These are phyloP conservation scores for Apeltes quadracus DNA, from an alignment of 2,113 vertebrate genomes.

Conservation along the genomic window DNA sequence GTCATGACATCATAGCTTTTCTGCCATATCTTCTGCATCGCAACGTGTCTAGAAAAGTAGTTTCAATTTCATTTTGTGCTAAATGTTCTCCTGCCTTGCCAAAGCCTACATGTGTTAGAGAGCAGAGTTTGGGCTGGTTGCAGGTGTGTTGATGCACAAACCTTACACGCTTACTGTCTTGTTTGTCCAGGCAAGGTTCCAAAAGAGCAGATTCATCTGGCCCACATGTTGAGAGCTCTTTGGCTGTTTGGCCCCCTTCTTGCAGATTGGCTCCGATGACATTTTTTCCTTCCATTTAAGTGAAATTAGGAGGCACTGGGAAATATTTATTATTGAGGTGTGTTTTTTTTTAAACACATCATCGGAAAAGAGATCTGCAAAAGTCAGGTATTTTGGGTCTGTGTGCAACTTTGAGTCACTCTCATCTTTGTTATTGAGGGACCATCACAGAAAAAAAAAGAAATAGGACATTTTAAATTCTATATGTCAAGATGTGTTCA, in stretches of 20 bases:
- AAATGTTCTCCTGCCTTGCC: conserved; percentile 26
- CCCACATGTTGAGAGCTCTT: conserved; percentile 67
- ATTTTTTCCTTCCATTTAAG: conserved; percentile 22
- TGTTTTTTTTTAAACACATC: conserved; percentile 19
- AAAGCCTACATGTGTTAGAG: conserved; percentile 50
- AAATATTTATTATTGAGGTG: conserved; percentile 4
- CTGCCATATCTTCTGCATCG: not conserved
- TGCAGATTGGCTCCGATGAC: conserved; percentile 30
- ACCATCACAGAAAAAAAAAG: conserved; percentile 21
- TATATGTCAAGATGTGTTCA: not conserved
- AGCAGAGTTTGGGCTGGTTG: conserved; percentile 52
- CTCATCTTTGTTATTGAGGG: conserved; percentile 42
- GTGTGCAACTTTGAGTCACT: conserved; percentile 34
- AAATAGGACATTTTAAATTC: too few species aligned
- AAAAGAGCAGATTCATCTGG: conserved; percentile 67
- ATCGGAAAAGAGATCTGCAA: conserved; percentile 20
- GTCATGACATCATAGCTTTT: not conserved
- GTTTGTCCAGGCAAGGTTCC: conserved; percentile 74
- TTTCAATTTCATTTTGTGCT: conserved; percentile 20
- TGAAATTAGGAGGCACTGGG: not conserved
- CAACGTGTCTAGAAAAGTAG: conserved; percentile 5
- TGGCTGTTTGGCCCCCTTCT: conserved; percentile 56
- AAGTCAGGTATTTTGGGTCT: conserved; percentile 23
- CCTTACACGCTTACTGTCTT: conserved; percentile 60
- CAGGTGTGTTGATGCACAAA: conserved; percentile 65